A percentile compares a stretch with the other conserved stretches of the same genome.
phyloP scores from a whole-genome alignment of 2,888 invertebrate species.

The Arctia plantaginis region DNA sequence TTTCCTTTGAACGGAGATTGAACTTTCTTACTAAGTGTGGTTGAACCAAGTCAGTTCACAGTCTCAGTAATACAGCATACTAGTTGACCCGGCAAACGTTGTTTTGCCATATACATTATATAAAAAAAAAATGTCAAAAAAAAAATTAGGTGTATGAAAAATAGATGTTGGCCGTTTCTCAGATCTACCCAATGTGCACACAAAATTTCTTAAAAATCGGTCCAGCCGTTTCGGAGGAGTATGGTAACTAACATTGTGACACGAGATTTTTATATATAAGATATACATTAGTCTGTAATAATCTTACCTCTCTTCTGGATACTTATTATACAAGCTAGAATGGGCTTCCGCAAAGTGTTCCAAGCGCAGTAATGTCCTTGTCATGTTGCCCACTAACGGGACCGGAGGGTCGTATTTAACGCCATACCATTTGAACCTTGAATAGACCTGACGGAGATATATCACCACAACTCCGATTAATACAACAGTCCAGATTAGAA shows the following conservation, averaged over 20 bases:
- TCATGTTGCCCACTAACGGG: constrained; percentile 40
- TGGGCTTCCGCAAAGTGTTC: constrained; percentile 55
- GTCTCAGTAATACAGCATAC: not conserved
- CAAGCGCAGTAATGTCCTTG: constrained; percentile 36
- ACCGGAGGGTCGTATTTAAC: constrained; percentile 53
- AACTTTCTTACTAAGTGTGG: not conserved
- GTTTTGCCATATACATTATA: too few species aligned
- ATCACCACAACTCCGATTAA: constrained; percentile 47
- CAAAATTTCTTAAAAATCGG: too few species aligned
- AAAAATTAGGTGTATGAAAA: too few species aligned
- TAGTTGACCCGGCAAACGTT: too few species aligned
- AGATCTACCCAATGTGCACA: too few species aligned
- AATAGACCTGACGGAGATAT: constrained; percentile 54
- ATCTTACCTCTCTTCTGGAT: constrained; percentile 60
- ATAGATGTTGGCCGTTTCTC: too few species aligned
- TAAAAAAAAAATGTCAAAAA: too few species aligned
- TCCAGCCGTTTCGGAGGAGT: too few species aligned
- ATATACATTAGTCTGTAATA: not conserved
- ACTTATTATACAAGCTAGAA: constrained; percentile 47
- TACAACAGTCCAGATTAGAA: constrained; percentile 55
- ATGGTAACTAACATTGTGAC: too few species aligned
- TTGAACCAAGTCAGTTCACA: not conserved
- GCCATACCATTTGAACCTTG: constrained; percentile 55
- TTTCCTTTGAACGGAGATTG: not conserved
- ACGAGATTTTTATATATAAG: too few species aligned